A percentile compares a stretch with the other conserved stretches of the same genome.
These are phyloP conservation scores for Sterna hirundo DNA, from an alignment of 2,113 vertebrate species.

Conservation along the genomic window DNA sequence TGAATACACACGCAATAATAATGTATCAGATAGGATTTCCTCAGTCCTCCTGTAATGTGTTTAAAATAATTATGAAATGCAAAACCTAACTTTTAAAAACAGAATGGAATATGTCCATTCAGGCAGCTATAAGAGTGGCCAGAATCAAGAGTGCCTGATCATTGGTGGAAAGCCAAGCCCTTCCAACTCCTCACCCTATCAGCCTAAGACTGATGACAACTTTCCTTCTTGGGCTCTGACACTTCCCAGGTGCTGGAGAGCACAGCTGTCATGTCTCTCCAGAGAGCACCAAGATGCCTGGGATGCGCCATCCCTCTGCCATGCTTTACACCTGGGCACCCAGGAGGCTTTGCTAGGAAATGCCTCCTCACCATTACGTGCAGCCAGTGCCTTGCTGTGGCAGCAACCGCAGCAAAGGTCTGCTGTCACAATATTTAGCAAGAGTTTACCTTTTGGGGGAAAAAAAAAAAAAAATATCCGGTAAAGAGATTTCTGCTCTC, in stretches of 20 bases:
- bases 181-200: neutral
- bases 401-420: neutral
- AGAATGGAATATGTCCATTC: neutral
- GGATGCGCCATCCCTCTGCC: neutral
- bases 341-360: neutral
- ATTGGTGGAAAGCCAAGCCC: neutral
- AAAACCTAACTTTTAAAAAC: neutral
- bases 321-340: neutral
- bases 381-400: neutral
- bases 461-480: neutral
- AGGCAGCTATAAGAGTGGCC: neutral
- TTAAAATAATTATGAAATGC: neutral
- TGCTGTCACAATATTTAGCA: accelerated
- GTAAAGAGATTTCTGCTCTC: neutral
- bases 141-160: neutral
- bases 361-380: accelerated
- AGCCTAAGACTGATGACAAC: accelerated
- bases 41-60: neutral
- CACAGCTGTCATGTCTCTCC: accelerated
- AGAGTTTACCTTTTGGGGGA: neutral
- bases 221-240: neutral
- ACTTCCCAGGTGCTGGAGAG: neutral
- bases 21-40: neutral
- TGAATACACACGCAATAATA: neutral
- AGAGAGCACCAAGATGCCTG: accelerated